Evolutionary conservation across 1,140 invertebrate species (phyloP), one percentile per base, ranked within the genome.

Genomic region (Drosophila mayri): DNA sequence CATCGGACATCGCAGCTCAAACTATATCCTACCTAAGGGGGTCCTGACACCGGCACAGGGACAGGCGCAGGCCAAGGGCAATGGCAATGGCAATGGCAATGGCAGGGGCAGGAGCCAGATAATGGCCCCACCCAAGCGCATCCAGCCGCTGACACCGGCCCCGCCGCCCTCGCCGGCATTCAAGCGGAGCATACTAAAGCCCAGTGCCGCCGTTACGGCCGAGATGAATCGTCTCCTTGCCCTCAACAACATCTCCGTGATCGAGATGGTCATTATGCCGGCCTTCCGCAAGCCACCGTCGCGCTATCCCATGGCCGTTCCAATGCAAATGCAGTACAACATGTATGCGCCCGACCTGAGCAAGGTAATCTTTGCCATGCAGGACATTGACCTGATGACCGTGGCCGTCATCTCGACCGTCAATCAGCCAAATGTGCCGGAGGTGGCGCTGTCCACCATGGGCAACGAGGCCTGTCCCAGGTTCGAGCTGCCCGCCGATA

Each of bases 331-430:
- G 28, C 72, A 72, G 20, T 52, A 43, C 14, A 58, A 47, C n/a
- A 65, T 47, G 0, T 81, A 81, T 14, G 52, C 61, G 7, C 79
- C 79, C 18, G 65, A 81, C 32, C 28, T 81, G 20, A 52, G 43
- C 11, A n/a, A 18, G 0, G 44, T 81, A 0, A 20, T 30, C 5
- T 25, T 79, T 12, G 35, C 37, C 3, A 49, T 63, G 22, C 16
- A 41, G 30, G 20, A 14, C 0, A 0, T 11, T 3, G 5, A 18
- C 4, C 20, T 10, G 10, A 4, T 67, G 1, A 22, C 25, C 10
- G 25, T 66, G 20, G 37, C 40, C 16, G 18, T 73, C 3, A 16
- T 81, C 4, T 81, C 79, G 16, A 70, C 75, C 2, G 18, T 77
- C 8, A 9, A 60, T 12, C 50, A 81, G 40, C 79, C 79, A 14